These are phyloP conservation scores for Pangasianodon hypophthalmus DNA, from an alignment of 2,113 vertebrate genomes.

Conservation along the genomic window DNA sequence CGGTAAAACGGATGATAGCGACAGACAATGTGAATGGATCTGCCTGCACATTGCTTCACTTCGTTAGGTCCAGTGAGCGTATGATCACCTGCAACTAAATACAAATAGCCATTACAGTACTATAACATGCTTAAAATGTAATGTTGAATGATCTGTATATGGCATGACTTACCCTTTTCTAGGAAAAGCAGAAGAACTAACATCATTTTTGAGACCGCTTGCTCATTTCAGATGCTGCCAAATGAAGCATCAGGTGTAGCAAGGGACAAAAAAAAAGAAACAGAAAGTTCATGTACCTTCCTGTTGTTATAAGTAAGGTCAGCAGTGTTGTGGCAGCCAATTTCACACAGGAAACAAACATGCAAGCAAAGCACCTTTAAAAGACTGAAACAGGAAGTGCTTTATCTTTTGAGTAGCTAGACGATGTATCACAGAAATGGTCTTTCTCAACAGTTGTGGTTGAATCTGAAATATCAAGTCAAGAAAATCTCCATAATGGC, in stretches of 20 bases:
- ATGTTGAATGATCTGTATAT: neutral
- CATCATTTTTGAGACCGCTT: conserved; percentile 12
- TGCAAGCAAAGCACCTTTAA: neutral
- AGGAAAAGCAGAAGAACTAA: conserved; percentile 7
- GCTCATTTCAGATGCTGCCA: neutral
- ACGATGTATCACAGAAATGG: neutral
- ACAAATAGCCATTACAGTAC: neutral
- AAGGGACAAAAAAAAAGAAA: neutral
- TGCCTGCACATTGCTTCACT: conserved; percentile 33
- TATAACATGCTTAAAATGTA: neutral
- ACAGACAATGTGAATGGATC: conserved; percentile 26
- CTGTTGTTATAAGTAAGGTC: neutral
- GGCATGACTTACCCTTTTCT: neutral
- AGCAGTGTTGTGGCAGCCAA: neutral
- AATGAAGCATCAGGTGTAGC: neutral
- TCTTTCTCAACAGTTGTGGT: neutral
- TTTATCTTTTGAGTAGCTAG: neutral
- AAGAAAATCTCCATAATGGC: neutral
- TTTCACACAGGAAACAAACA: neutral
- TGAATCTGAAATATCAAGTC: neutral
- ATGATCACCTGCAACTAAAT: conserved; percentile 24
- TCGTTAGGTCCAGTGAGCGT: conserved; percentile 18
- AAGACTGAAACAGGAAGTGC: neutral
- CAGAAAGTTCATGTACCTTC: neutral
- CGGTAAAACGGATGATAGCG: conserved; percentile 45